Conservation (phyloP, 2,888 invertebrate species). For the Tachina lurida region DNA sequence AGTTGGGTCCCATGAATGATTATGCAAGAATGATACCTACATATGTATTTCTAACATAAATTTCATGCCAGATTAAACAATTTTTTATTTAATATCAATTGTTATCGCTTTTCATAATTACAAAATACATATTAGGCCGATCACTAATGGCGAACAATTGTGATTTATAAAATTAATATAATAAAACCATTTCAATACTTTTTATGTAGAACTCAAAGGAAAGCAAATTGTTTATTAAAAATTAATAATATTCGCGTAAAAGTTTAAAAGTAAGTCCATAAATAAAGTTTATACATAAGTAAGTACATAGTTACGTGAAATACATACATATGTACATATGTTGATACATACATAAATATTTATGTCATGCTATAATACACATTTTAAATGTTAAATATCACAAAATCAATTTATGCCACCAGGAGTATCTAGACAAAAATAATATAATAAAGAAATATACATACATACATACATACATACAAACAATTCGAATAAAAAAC, state of each 20-base stretch:
- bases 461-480: not conserved
- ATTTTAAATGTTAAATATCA: conserved; percentile 12
- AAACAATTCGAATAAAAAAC: not conserved
- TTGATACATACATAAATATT: not conserved
- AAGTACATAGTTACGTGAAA: no score
- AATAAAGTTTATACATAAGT: not conserved
- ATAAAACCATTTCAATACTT: no score
- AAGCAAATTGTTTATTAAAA: not conserved
- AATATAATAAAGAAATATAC: conserved; percentile 11
- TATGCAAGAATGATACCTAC: no score
- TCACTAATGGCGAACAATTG: no score
- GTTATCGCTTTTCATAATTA: no score
- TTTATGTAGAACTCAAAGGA: no score
- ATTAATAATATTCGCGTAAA: not conserved
- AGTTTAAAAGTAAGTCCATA: not conserved
- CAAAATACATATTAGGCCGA: no score
- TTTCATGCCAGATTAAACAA: no score
- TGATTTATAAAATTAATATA: no score
- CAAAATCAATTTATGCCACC: conserved; percentile 32
- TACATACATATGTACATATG: not conserved
- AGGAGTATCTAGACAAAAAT: conserved; percentile 7
- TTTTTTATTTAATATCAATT: no score
- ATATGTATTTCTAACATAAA: no score
- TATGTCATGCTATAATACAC: not conserved
- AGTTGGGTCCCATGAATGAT: no score